phyloP scores from a whole-genome alignment of 2,113 vertebrate genomes.

The Dicrurus megarhynchus region DNA sequence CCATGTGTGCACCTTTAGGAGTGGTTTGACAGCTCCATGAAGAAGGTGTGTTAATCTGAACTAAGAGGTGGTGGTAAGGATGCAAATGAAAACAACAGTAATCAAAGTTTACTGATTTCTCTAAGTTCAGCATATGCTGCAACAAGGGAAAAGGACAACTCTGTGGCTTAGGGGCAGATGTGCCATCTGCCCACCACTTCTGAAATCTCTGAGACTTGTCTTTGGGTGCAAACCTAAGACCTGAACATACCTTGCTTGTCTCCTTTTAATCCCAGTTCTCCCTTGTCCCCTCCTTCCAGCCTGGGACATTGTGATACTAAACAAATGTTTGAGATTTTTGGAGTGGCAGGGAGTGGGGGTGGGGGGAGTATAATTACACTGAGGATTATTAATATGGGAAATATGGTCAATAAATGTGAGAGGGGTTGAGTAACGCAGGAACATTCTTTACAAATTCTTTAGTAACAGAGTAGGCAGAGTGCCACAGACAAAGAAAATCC shows the following conservation, averaged over 20 bases:
- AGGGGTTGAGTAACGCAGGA: constrained; percentile 38
- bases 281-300: neutral
- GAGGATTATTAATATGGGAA: constrained; percentile 55
- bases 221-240: neutral
- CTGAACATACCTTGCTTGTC: neutral
- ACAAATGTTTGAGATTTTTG: constrained; percentile 41
- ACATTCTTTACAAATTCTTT: constrained; percentile 58
- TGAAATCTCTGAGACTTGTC: neutral
- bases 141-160: neutral
- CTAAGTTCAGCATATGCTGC: neutral
- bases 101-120: neutral
- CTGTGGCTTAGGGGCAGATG: neutral
- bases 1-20: neutral
- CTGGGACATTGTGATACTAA: constrained; percentile 5
- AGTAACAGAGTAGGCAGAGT: constrained; percentile 11
- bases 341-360: neutral
- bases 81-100: neutral
- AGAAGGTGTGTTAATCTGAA: neutral
- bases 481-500: constrained; percentile 55
- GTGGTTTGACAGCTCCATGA: constrained; percentile 5
- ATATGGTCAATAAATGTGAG: constrained; percentile 55
- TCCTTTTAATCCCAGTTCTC: neutral
- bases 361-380: neutral
- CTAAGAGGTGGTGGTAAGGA: neutral
- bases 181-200: neutral